Base-by-base conservation (phyloP, 2,888 invertebrate species). In the Ametastegia equiseti region DNA sequence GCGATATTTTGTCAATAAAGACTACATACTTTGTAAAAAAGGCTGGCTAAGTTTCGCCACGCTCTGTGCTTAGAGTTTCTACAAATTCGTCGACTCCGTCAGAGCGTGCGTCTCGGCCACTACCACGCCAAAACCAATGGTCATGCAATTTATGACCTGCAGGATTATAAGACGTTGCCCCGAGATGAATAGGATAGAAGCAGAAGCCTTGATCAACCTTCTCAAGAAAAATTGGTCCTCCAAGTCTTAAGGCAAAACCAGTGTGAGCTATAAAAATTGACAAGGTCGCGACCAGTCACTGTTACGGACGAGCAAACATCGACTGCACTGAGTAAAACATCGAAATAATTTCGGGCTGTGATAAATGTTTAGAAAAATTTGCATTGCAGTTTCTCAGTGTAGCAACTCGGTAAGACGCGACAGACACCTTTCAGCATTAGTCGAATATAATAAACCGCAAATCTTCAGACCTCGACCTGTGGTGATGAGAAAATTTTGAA, bases 251-350 rank as follows among this genome's bases (percentile, higher is more conserved):
- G 36, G 75, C 36, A 2, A 36, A 54, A 11, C 33, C 75, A 54
- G 50, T n/a, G 36, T 33, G 23, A 1, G 4, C 45, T 36, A 36
- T 54, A 27, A 9, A 75, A 75, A 75, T 75, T 36, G 19, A 36
- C 75, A 36, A 33, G 19, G 54, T 36, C 7, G 54, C 75, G 36
- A 54, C 54, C 75, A 36, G 33, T 54, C 36, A 19, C n/a, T n/a
- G 36, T 23, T 23, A 75, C 33, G 75, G 75, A 36, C 50, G 54
- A 39, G 39, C 65, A n/a, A 67, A 67, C 23, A 15, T 67, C 39
- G 33, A 63, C 63, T 33, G 33, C 63, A 39, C 39, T 39, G 30
- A 57, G 6, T 57, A 23, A 9, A 5, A 23, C 15, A 30, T 30
- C 15, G 9, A 23, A 15, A 60, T 60, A 19, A 60, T 30, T 60